phyloP scores from a whole-genome alignment of 2,113 vertebrate species.

The Leuciscus idus region DNA sequence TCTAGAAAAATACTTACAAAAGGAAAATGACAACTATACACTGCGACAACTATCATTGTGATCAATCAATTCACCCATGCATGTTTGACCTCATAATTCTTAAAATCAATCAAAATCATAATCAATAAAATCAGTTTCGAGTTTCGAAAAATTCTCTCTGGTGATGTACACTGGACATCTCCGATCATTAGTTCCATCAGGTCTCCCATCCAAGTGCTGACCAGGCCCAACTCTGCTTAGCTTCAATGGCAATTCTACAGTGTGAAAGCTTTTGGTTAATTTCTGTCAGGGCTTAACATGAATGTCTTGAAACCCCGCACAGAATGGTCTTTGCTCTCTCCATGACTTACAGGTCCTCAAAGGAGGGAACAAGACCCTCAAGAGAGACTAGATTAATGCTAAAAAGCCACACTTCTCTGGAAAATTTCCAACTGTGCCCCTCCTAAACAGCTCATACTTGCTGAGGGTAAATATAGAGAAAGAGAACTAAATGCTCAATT shows the following conservation, averaged over 20 bases:
- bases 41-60: too few species aligned
- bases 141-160: too few species aligned
- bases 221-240: not conserved
- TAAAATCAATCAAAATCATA: too few species aligned
- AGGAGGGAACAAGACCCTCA: not conserved
- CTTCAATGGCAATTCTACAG: not conserved
- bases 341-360: not conserved
- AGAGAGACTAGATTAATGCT: constrained; percentile 7
- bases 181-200: too few species aligned
- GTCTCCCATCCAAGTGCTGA: not conserved
- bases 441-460: not conserved
- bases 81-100: too few species aligned
- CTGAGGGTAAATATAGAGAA: constrained; percentile 20
- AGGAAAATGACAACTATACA: too few species aligned
- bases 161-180: too few species aligned
- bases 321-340: constrained; percentile 1
- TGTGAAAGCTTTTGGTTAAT: not conserved
- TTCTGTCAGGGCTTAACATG: not conserved
- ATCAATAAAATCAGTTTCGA: too few species aligned
- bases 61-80: too few species aligned
- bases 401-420: constrained; percentile 22
- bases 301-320: not conserved
- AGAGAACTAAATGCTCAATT: constrained; percentile 14
- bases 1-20: too few species aligned
- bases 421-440: constrained; percentile 22